phyloP scores from a whole-genome alignment of 2,888 invertebrate species.

The Eristalinus aeneus region DNA sequence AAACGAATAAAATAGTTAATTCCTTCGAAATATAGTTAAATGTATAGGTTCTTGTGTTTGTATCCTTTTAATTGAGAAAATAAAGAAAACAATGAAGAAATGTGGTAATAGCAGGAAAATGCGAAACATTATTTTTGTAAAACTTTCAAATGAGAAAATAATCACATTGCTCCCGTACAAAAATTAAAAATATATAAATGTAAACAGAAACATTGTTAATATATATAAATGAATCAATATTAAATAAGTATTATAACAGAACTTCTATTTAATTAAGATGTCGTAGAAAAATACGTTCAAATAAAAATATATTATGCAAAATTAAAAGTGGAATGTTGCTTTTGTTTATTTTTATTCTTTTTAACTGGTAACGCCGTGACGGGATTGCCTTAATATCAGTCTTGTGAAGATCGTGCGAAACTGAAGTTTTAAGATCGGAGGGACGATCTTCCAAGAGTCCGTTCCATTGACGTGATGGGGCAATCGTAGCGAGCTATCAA shows the following conservation, averaged over 20 bases:
- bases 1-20: conserved; percentile 60
- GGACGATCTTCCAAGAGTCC: too few species aligned
- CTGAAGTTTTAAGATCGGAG: too few species aligned
- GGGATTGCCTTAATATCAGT: too few species aligned
- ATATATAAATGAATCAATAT: conserved; percentile 55
- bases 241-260: conserved; percentile 58
- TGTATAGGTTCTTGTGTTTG: conserved; percentile 49
- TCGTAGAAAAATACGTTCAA: conserved; percentile 70
- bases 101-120: conserved; percentile 3
- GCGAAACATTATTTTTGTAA: conserved; percentile 63
- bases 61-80: conserved; percentile 36
- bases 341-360: neutral
- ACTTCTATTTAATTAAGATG: conserved; percentile 68
- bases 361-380: too few species aligned
- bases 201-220: conserved; percentile 61
- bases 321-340: neutral
- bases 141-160: conserved; percentile 42
- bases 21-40: conserved; percentile 42
- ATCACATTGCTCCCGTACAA: conserved; percentile 45
- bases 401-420: too few species aligned
- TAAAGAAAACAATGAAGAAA: conserved; percentile 22
- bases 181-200: conserved; percentile 5
- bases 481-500: too few species aligned
- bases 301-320: conserved; percentile 68
- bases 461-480: too few species aligned